A percentile compares a stretch with the other conserved stretches of the same genome.
phyloP scores from a whole-genome alignment of 2,888 invertebrate genomes.

The Ormyrus pomaceus region DNA sequence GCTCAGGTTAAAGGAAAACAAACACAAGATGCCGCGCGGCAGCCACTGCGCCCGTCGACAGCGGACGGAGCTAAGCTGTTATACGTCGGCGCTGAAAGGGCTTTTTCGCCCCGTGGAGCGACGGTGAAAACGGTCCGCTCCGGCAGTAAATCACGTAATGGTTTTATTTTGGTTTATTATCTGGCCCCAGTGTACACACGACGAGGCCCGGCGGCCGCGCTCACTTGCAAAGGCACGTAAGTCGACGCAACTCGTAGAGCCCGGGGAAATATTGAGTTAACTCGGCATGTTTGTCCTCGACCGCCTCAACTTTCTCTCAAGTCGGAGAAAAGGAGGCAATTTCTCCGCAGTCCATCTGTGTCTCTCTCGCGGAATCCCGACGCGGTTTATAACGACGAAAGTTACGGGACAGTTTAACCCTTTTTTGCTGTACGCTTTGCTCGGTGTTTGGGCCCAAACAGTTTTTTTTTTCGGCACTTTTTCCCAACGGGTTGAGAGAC shows the following conservation, averaged over 20 bases:
- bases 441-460: slow-evolving; percentile 28
- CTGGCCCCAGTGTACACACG: slow-evolving; percentile 40
- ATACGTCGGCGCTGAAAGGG: neutral
- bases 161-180: slow-evolving; percentile 69
- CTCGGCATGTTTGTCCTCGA: slow-evolving; percentile 7
- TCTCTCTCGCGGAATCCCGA: neutral
- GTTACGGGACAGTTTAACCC: slow-evolving; percentile 41
- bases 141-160: slow-evolving; percentile 66
- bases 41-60: neutral
- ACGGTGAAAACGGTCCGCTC: slow-evolving; percentile 38
- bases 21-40: neutral
- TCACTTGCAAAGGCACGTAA: slow-evolving; percentile 21
- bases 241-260: slow-evolving; percentile 15
- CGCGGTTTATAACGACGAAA: slow-evolving; percentile 47
- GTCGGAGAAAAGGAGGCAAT: neutral
- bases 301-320: neutral
- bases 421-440: slow-evolving; percentile 29
- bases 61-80: neutral
- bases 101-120: slow-evolving; percentile 12
- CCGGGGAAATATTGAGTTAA: slow-evolving; percentile 29
- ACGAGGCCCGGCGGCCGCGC: neutral
- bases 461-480: neutral
- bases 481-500: slow-evolving; percentile 3
- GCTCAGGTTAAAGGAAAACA: neutral
- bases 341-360: neutral